Percentiles rank a stretch among this genome's conserved stretches.
phyloP scores from a whole-genome alignment of 2,888 invertebrate species.

The Leptarthrus brevirostris region DNA sequence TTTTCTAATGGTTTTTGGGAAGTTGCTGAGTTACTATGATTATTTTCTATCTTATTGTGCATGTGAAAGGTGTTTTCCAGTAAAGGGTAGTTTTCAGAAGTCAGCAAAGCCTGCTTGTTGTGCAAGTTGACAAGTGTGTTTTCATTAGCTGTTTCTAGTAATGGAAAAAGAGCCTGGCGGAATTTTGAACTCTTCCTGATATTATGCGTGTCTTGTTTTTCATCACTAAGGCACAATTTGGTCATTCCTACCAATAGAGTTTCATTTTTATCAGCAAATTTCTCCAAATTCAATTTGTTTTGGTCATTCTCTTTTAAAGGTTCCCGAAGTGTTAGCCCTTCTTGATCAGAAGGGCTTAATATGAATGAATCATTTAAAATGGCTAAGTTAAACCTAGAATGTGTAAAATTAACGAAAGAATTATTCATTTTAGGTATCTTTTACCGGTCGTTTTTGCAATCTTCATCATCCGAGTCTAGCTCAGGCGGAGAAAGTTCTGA shows the following conservation, averaged over 20 bases:
- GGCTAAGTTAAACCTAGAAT: slow-evolving; percentile 62
- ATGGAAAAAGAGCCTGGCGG: slow-evolving; percentile 32
- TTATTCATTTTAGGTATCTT: background rate
- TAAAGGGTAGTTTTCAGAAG: slow-evolving; percentile 55
- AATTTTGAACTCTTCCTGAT: background rate
- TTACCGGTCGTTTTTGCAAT: slow-evolving; percentile 58
- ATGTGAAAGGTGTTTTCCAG: slow-evolving; percentile 58
- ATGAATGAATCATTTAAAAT: slow-evolving; percentile 65
- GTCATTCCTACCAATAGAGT: background rate
- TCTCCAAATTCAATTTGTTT: slow-evolving; percentile 21
- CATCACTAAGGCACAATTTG: background rate
- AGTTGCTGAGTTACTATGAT: background rate
- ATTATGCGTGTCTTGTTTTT: slow-evolving; percentile 15
- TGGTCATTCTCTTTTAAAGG: slow-evolving; percentile 50
- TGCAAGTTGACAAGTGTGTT: background rate
- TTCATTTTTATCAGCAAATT: background rate
- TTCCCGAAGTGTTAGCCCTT: slow-evolving; percentile 56
- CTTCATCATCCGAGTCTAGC: slow-evolving; percentile 63
- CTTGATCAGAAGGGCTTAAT: slow-evolving; percentile 58
- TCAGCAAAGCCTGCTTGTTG: too few relatives aligned
- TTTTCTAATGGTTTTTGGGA: too few relatives aligned
- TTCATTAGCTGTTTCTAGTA: slow-evolving; percentile 54
- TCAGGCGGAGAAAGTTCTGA: slow-evolving; percentile 63
- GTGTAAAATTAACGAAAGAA: background rate
- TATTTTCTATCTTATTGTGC: background rate